Percentiles rank a stretch among this genome's conserved stretches.
phyloP scores from a whole-genome alignment of 2,888 invertebrate species.

The Drosophila glabriapex region DNA sequence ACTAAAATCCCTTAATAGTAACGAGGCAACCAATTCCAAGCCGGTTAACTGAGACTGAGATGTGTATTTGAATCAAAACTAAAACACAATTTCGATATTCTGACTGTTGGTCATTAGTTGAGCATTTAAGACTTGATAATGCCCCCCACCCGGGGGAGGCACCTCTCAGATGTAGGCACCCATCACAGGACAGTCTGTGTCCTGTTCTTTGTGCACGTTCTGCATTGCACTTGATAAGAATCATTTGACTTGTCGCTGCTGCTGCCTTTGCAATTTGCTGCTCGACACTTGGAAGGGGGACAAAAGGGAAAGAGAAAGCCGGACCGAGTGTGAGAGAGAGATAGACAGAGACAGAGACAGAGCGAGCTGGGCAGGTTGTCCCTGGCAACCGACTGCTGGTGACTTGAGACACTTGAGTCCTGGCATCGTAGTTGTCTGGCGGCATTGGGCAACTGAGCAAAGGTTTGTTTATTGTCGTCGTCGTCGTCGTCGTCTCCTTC shows the following conservation, averaged over 20 bases:
- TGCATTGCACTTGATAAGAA: constrained; percentile 27
- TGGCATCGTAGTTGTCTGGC: neutral
- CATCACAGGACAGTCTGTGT: constrained; percentile 7
- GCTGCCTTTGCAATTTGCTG: constrained; percentile 23
- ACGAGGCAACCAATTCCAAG: too few relatives aligned
- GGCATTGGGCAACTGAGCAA: neutral
- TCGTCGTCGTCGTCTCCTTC: constrained; percentile 38
- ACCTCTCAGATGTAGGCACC: neutral
- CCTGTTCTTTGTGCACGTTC: constrained; percentile 1
- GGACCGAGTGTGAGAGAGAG: neutral
- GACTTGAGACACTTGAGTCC: constrained; percentile 20
- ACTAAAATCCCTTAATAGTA: too few relatives aligned
- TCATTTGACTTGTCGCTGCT: constrained; percentile 37
- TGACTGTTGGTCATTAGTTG: neutral
- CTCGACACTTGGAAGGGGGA: neutral
- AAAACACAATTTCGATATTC: neutral
- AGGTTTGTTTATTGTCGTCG: constrained; percentile 35
- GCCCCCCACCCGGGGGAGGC: neutral
- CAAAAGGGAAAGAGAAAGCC: too few relatives aligned
- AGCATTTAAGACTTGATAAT: neutral
- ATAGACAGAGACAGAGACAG: too few relatives aligned
- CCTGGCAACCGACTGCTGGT: constrained; percentile 20
- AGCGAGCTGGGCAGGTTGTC: neutral
- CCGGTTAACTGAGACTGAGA: too few relatives aligned
- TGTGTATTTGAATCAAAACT: neutral